Base-by-base conservation (phyloP, 2,888 invertebrate genomes). In the Lutraria lutraria region DNA sequence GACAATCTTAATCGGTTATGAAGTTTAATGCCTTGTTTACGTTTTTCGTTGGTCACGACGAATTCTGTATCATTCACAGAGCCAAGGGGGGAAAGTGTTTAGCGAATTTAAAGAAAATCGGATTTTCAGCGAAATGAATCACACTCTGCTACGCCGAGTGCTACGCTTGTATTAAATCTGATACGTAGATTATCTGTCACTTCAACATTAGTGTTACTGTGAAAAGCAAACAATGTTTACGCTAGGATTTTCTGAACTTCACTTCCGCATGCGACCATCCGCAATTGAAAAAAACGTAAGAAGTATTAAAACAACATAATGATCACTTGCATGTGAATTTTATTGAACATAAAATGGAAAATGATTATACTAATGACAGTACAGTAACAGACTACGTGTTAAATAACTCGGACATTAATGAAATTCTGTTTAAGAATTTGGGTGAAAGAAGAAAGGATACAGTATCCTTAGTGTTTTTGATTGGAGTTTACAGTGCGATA, bases 401-500 rank as follows among this genome's bases (percentile, higher is more conserved):
- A 15, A 76, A 76, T 34, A 16, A 31, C 6, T 76, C 76, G 53
- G 81, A 81, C 53, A 53, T 80, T 25, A 80, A 85, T 15, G 29
- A 79, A 21, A 43, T 81, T 56, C n/a, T 88, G 10, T 76, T 84
- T 80, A 12, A 72, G 79, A 88, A 76, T 52, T 91, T 96, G 6
- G 96, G 96, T 2, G 93, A 93, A 68, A 93, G 94, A 60, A 89
- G 96, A 72, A 94, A 95, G 84, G 95, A 93, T 76, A 83, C 93
- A 10, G 88, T 92, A 16, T 95, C 95, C 4, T 95, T 95, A 10
- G 87, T 94, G 29, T 92, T 94, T n/a, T 89, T 96, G 25, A 95
- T 95, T 13, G 84, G 95, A 8, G 95, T 96, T 10, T 98, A 98
- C 96, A 97, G 97, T 10, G 88, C 97, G 16, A 98, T 99, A 90